Evolutionary conservation across 2,797 vertebrate species (phyloP), one percentile per base, ranked within the genome.

Genomic region (Nasua narica): DNA sequence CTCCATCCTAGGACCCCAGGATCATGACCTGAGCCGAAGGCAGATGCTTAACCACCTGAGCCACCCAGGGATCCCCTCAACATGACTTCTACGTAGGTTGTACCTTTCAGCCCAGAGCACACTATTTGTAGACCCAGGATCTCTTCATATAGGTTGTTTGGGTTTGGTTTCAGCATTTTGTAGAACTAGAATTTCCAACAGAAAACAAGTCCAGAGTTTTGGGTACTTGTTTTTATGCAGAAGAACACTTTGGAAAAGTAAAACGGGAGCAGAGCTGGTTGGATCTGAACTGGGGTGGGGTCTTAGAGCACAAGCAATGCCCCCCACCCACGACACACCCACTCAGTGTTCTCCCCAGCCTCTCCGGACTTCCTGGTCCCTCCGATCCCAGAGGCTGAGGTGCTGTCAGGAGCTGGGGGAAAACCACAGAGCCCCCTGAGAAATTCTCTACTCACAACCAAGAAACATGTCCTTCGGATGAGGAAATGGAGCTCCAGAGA

Each of bases 371-470:
- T 86, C 37, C 16, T 48, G 18, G 29, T 1, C 18, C 25, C 25
- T 78, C 32, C 21, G 16, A 58, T 32, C 27, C 54, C 54, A 90
- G 54, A 54, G 12, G 6, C 7, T 9, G 35, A 40, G 15, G 25
- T 11, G 56, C 27, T 56, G 14, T 18, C 50, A 12, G 40, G 5
- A 67, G 50, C 32, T 9, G 0, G 1, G 1, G 1, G 1, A 46
- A 7, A 92, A 58, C 13, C 4, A 18, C 18, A 19, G 37, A 40
- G n/a, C 25, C 2, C 23, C 1, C 11, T 5, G 13, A 90, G 18
- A 8, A 65, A 76, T 19, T 84, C 32, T 76, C 46, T 65, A n/a
- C 18, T 56, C 5, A 12, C 69, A 56, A 81, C 52, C 7, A 40
- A 70, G 11, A 29, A 70, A 21, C 32, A 8, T 76, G 16, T 23